Percentiles rank a stretch among this genome's conserved stretches.
phyloP scores from a whole-genome alignment of 1,140 invertebrate species.

The Onthophagus taurus region DNA sequence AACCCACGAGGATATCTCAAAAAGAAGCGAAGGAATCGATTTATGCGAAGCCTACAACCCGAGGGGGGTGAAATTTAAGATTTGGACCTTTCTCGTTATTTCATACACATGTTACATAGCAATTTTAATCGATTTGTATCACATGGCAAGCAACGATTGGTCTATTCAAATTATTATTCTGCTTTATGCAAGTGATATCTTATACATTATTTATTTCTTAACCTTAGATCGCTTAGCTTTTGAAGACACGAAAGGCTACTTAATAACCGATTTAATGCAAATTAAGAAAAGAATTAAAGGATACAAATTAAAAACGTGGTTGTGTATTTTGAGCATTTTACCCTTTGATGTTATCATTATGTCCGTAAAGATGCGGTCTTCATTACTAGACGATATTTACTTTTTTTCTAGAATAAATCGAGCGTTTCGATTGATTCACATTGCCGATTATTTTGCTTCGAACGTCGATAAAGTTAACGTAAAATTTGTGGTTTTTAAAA shows the following conservation, averaged over 20 bases:
- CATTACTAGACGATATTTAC: background rate
- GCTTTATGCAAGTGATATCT: slow-evolving; percentile 2
- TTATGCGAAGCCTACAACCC: too few species aligned
- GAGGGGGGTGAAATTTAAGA: background rate
- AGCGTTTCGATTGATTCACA: slow-evolving; percentile 1
- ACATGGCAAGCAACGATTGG: background rate
- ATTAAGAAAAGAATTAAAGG: background rate
- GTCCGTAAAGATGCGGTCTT: background rate
- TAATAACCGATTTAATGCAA: background rate
- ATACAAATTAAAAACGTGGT: background rate
- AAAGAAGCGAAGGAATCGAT: background rate
- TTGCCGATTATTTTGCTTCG: slow-evolving; percentile 3
- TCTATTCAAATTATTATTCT: slow-evolving; percentile 1
- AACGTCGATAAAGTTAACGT: slow-evolving; percentile 4
- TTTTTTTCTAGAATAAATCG: slow-evolving; percentile 1
- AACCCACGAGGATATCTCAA: too few species aligned
- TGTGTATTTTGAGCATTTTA: slow-evolving; percentile 2
- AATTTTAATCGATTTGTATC: slow-evolving; percentile 7
- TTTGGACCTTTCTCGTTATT: background rate
- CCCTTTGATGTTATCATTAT: slow-evolving; percentile 1
- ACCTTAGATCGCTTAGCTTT: background rate
- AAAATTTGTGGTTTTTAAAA: background rate
- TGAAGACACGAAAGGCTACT: slow-evolving; percentile 3
- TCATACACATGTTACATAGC: slow-evolving; percentile 1
- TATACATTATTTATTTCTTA: background rate